A percentile compares a stretch with the other conserved stretches of the same genome.
Conservation (phyloP, 2,113 vertebrate genomes). For the Cyrtonyx montezumae region DNA sequence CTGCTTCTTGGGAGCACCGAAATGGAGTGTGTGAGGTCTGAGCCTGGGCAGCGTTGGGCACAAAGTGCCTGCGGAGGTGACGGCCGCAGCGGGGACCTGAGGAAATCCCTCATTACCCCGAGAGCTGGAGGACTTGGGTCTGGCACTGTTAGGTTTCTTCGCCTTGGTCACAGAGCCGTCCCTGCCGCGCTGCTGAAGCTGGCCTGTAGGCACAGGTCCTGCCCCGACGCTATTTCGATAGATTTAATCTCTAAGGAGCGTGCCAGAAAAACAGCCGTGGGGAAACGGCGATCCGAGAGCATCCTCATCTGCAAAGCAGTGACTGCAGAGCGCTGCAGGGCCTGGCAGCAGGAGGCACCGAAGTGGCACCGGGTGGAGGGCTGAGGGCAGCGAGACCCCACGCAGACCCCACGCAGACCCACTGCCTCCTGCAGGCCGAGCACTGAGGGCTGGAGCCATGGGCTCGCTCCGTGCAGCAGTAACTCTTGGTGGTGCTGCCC, state of each 20-base stretch:
- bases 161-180: constrained; percentile 50
- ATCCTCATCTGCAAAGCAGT: neutral
- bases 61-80: constrained; percentile 35
- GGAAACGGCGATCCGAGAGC: constrained; percentile 36
- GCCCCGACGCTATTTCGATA: constrained; percentile 24
- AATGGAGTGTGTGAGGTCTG: neutral
- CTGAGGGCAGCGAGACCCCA: neutral
- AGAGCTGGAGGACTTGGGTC: constrained; percentile 66
- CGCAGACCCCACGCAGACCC: neutral
- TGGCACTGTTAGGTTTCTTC: constrained; percentile 44
- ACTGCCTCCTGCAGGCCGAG: neutral
- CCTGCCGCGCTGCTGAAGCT: constrained; percentile 40
- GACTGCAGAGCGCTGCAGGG: too few relatives aligned
- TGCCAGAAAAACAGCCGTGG: constrained; percentile 68
- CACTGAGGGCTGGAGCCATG: neutral
- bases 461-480: neutral
- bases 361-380: neutral
- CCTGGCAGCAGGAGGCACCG: neutral
- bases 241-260: constrained; percentile 67
- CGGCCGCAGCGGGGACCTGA: constrained; percentile 40
- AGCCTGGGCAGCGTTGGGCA: neutral
- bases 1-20: neutral
- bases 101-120: constrained; percentile 62
- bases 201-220: constrained; percentile 64
- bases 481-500: neutral